A percentile compares a stretch with the other conserved stretches of the same genome.
phyloP scores from a whole-genome alignment of 2,113 vertebrate species.

The Speoplatyrhinus poulsoni region DNA sequence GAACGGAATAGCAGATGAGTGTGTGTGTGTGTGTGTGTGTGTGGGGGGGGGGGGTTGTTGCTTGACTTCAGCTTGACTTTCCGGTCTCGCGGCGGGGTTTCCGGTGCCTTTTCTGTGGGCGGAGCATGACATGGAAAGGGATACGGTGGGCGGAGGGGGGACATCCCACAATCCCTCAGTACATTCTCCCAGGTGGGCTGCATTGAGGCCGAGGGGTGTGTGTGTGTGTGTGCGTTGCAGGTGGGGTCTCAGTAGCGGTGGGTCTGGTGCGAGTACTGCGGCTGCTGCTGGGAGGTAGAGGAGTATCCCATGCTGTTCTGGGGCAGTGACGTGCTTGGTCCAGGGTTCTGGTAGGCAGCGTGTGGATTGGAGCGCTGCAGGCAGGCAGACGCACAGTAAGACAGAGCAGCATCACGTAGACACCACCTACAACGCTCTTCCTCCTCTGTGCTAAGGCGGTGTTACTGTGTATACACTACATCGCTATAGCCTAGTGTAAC shows the following conservation, averaged over 20 bases:
- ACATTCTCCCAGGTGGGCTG: constrained; percentile 72
- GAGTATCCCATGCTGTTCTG: constrained; percentile 99
- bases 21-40: constrained; percentile 14
- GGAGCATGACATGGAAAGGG: background rate
- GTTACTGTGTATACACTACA: too few relatives aligned
- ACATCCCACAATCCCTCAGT: constrained; percentile 63
- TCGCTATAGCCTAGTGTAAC: too few relatives aligned
- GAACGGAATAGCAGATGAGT: constrained; percentile 80
- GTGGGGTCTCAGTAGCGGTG: constrained; percentile 92
- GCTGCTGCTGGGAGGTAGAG: constrained; percentile 99
- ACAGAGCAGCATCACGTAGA: background rate
- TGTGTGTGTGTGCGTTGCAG: constrained; percentile 35
- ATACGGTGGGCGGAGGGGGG: constrained; percentile 50
- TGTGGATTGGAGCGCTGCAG: constrained; percentile 97
- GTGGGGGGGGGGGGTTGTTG: constrained; percentile 33
- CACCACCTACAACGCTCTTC: too few relatives aligned
- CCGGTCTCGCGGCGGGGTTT: constrained; percentile 7
- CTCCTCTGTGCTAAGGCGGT: too few relatives aligned
- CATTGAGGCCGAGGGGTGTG: constrained; percentile 26
- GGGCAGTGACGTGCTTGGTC: constrained; percentile 99
- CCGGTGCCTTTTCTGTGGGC: constrained; percentile 40
- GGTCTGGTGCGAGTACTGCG: constrained; percentile 98
- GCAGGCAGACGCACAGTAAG: background rate
- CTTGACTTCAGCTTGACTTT: constrained; percentile 26
- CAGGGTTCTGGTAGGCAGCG: constrained; percentile 99